These are phyloP conservation scores for Argynnis bischoffii DNA, from an alignment of 2,888 invertebrate species.

Conservation along the genomic window DNA sequence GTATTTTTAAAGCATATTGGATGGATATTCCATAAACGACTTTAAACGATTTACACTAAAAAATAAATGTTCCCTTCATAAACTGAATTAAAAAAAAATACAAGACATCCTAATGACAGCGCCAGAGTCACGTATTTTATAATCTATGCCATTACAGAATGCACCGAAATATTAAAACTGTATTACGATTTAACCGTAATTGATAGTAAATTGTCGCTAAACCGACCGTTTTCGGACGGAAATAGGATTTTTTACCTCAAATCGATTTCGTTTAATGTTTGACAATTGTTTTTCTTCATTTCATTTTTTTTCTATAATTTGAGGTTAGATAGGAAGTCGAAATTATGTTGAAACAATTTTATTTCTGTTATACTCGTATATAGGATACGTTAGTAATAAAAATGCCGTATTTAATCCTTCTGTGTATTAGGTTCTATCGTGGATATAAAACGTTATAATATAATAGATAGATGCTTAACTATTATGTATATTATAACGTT, in stretches of 20 bases:
- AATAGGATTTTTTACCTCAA: slow-evolving; percentile 63
- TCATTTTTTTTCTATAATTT: slow-evolving; percentile 38
- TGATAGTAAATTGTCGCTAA: slow-evolving; percentile 67
- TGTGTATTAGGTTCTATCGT: too few relatives aligned
- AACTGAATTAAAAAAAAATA: slow-evolving; percentile 19
- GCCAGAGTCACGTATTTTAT: slow-evolving; percentile 73
- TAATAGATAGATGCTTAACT: too few relatives aligned
- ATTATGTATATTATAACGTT: too few relatives aligned
- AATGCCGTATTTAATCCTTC: too few relatives aligned
- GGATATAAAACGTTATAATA: too few relatives aligned
- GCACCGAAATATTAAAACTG: slow-evolving; percentile 64
- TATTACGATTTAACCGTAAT: slow-evolving; percentile 62
- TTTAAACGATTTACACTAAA: slow-evolving; percentile 11
- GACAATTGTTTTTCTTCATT: slow-evolving; percentile 46
- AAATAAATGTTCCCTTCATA: background rate
- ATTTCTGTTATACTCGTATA: background rate
- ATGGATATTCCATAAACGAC: background rate
- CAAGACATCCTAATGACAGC: slow-evolving; percentile 64
- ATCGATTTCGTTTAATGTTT: slow-evolving; percentile 72
- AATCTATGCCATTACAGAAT: slow-evolving; percentile 64
- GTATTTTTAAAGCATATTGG: too few relatives aligned
- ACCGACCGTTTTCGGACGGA: slow-evolving; percentile 70
- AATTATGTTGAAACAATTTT: slow-evolving; percentile 18
- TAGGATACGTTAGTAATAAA: background rate
- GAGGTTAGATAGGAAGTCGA: slow-evolving; percentile 40